Percentiles rank a stretch among this genome's conserved stretches.
Evolutionary conservation across 2,888 invertebrate genomes (phyloP).

Genomic region (Conchocele bisecta): DNA sequence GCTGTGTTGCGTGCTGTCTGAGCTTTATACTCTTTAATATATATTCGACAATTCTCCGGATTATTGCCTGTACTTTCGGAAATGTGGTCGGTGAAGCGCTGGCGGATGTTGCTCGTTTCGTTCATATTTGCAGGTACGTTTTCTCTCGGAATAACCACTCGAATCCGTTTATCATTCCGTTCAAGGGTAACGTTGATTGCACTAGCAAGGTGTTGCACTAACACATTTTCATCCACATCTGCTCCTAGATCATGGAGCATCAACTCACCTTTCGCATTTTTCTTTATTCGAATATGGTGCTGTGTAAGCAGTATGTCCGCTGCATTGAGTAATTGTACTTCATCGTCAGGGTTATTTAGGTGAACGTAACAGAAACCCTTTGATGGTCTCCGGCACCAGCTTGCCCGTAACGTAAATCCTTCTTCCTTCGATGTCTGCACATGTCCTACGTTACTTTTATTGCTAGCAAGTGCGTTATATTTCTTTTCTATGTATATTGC

Average conservation of each 20-base stretch:
- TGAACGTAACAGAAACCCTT: constrained; percentile 65
- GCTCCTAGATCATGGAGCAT: constrained; percentile 27
- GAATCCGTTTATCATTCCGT: constrained; percentile 4
- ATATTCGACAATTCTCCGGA: constrained; percentile 39
- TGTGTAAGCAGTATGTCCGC: neutral
- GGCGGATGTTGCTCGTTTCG: neutral
- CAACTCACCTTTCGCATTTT: constrained; percentile 10
- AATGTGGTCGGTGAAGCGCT: neutral
- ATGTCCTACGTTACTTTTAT: neutral
- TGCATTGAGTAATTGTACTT: neutral
- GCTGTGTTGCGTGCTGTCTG: constrained; percentile 50
- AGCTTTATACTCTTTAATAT: constrained; percentile 34
- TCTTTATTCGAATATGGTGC: no score
- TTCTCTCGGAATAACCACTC: constrained; percentile 40
- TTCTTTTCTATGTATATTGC: no score
- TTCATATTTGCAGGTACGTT: neutral
- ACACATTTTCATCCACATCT: constrained; percentile 47
- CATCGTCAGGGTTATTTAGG: constrained; percentile 47
- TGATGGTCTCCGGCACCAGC: constrained; percentile 65
- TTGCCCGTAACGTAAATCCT: constrained; percentile 58
- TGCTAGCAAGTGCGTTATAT: no score
- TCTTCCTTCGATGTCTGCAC: no score
- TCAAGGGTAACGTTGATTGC: neutral
- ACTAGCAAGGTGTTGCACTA: constrained; percentile 36
- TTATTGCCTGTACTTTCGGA: neutral